Evolutionary conservation across 2,113 vertebrate genomes (phyloP), one percentile per base, ranked within the genome.

Genomic region (Deroptyus accipitrinus): DNA sequence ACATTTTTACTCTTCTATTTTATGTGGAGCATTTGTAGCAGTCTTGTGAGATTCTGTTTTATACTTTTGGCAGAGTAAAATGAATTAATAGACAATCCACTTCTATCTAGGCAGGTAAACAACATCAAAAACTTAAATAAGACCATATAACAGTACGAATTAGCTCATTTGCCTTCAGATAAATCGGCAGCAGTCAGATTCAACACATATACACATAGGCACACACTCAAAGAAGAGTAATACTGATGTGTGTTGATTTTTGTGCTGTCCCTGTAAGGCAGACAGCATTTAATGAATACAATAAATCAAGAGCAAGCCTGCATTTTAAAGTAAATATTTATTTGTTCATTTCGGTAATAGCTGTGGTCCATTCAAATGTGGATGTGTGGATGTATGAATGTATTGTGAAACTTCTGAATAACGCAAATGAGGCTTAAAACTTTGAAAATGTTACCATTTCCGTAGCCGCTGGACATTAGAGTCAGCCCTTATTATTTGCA

Each of bases 241-340:
- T 54, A 13, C 39, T 63, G 49, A 22, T 44, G 9, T 61, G 13
- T 57, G 66, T 48, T 94, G 83, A 18, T 78, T 91, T 78, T 92
- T n/a, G 42, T 90, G 35, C 67, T 91, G 39, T 87, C 62, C 44
- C 83, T 88, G 18, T 69, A 72, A 91, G 63, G 78, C 44, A 73
- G 69, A 66, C 24, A 87, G 23, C 31, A 9, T 51, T 82, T 91
- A 86, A 90, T 90, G 41, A 93, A 70, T 39, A 19, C 19, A 70
- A 61, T 95, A 88, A 66, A 94, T 92, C 79, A 94, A 93, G 68
- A 87, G 19, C 31, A 87, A n/a, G 12, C 42, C 37, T 94, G 37
- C 12, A 49, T 86, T 96, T 90, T 73, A 95, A 86, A 86, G 37
- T 27, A 86, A 94, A 85, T 86, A 90, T 92, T 94, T 86, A 51